phyloP scores from a whole-genome alignment of 2,113 vertebrate genomes.

The Esox niger region DNA sequence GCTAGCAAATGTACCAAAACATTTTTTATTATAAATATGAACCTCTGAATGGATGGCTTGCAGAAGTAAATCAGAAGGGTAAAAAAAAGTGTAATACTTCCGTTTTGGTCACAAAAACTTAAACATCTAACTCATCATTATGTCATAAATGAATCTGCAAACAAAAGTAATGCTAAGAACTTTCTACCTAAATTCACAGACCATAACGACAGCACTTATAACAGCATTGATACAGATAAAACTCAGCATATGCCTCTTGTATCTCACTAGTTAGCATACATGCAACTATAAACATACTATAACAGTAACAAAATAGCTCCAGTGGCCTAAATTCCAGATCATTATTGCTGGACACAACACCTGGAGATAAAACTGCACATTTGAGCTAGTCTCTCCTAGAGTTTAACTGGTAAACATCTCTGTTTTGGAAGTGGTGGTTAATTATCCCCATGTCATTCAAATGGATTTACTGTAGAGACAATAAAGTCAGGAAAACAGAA shows the following conservation, averaged over 20 bases:
- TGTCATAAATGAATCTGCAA: not conserved
- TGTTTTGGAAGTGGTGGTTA: not conserved
- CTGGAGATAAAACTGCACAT: slow-evolving; percentile 7
- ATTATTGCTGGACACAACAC: slow-evolving; percentile 16
- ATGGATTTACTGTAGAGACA: not conserved
- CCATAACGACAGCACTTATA: slow-evolving; percentile 1
- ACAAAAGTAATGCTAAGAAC: slow-evolving; percentile 7
- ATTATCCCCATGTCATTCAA: not conserved
- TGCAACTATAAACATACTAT: slow-evolving; percentile 23
- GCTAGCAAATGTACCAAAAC: slow-evolving; percentile 20
- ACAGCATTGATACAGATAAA: slow-evolving; percentile 4
- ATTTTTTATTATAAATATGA: slow-evolving; percentile 16
- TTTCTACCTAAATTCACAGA: not conserved
- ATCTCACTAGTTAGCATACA: slow-evolving; percentile 2
- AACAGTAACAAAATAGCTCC: slow-evolving; percentile 57
- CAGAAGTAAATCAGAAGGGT: slow-evolving; percentile 17
- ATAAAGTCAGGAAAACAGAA: not conserved
- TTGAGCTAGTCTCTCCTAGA: not conserved
- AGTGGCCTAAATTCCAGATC: slow-evolving; percentile 55
- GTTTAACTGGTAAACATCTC: not conserved
- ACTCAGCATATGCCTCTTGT: slow-evolving; percentile 24
- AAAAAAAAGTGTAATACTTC: slow-evolving; percentile 17
- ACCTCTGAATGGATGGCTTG: not conserved
- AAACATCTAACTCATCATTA: slow-evolving; percentile 1
- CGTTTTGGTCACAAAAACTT: slow-evolving; percentile 13